phyloP scores from a whole-genome alignment of 2,113 vertebrate genomes.

The Lathamus discolor region DNA sequence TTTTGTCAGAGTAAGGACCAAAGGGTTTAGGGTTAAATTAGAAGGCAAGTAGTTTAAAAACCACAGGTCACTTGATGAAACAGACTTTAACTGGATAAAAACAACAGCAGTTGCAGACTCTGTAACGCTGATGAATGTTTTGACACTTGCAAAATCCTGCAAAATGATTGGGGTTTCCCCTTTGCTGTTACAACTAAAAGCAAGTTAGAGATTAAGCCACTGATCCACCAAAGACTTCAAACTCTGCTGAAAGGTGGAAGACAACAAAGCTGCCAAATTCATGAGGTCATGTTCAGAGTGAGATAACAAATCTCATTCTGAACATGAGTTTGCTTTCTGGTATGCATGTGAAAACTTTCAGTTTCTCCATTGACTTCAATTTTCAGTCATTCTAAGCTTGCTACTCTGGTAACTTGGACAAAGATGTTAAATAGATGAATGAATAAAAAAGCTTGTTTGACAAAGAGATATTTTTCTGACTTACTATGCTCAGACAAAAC shows the following conservation, averaged over 20 bases:
- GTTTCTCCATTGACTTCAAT: constrained; percentile 14
- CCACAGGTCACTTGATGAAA: neutral
- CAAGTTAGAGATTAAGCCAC: neutral
- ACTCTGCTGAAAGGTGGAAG: constrained; percentile 1
- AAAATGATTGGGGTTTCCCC: neutral
- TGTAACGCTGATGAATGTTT: neutral
- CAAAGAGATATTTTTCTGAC: neutral
- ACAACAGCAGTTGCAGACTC: neutral
- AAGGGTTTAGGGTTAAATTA: neutral
- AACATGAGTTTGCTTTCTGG: constrained; percentile 17
- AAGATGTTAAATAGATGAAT: neutral
- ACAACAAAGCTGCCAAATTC: constrained; percentile 4
- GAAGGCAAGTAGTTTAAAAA: neutral
- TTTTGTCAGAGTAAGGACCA: neutral
- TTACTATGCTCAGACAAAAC: neutral
- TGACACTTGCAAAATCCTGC: neutral
- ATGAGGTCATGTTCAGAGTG: neutral
- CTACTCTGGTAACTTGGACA: neutral
- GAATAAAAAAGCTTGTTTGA: neutral
- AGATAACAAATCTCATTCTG: constrained; percentile 38
- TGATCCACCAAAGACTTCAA: neutral
- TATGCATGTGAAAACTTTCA: neutral
- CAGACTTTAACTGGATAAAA: neutral
- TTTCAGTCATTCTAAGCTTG: neutral
- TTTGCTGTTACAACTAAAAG: neutral